Conservation (phyloP, 1,140 invertebrate genomes). For the Akabosia matsudoensis region DNA sequence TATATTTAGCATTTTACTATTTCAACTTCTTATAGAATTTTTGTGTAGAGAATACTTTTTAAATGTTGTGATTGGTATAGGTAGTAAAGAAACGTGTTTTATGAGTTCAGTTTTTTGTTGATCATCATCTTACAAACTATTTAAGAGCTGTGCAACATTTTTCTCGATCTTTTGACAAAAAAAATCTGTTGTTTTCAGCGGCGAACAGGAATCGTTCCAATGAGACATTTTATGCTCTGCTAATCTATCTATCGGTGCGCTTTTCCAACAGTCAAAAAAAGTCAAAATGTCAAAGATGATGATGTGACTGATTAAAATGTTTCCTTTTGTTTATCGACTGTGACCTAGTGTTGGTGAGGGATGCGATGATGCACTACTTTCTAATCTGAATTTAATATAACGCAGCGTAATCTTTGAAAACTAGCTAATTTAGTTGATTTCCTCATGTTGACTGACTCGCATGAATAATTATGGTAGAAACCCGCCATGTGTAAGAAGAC, state of each 20-base stretch:
- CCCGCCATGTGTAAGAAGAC: background rate
- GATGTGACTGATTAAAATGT: slow-evolving; percentile 13
- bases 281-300: slow-evolving; percentile 21
- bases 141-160: too few relatives aligned
- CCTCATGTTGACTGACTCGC: background rate
- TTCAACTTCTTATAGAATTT: background rate
- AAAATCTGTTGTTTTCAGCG: background rate
- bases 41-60: too few relatives aligned
- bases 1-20: background rate
- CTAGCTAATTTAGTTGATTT: background rate
- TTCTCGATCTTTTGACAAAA: background rate
- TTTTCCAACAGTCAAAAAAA: background rate
- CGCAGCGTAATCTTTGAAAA: too few relatives aligned
- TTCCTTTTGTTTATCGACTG: background rate
- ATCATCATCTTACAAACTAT: background rate
- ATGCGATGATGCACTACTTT: too few relatives aligned
- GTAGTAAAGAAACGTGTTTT: background rate
- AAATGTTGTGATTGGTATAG: background rate
- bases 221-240: slow-evolving; percentile 1
- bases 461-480: background rate
- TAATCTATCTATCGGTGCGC: background rate
- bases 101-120: background rate
- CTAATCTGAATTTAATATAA: too few relatives aligned
- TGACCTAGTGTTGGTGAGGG: background rate
- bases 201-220: slow-evolving; percentile 2